Conservation (phyloP, 2,797 vertebrate species). For the Limnodromus scolopaceus region DNA sequence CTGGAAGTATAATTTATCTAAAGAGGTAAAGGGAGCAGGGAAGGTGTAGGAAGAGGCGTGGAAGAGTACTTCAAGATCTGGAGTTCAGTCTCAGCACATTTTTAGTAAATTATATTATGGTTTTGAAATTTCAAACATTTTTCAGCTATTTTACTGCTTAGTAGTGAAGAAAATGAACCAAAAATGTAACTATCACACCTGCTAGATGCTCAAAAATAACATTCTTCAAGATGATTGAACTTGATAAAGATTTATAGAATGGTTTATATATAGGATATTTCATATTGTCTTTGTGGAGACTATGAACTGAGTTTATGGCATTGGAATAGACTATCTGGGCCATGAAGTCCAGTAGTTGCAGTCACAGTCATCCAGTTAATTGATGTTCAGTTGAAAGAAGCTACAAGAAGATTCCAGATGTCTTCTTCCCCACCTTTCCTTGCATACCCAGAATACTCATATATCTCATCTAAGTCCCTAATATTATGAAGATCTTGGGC, state of each 20-base stretch:
- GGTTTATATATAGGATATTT: not conserved
- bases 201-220: constrained; percentile 29
- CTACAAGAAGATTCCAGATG: not conserved
- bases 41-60: not conserved
- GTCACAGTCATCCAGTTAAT: not conserved
- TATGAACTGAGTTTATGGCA: not conserved
- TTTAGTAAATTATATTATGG: constrained; percentile 13
- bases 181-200: not conserved
- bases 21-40: not conserved
- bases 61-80: not conserved
- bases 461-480: not conserved
- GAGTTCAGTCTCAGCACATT: not conserved
- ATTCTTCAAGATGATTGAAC: not conserved
- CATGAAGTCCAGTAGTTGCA: not conserved
- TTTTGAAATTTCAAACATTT: constrained; percentile 25
- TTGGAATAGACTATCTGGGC: not conserved
- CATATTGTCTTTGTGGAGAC: not conserved
- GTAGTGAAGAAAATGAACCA: constrained; percentile 24
- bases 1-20: not conserved
- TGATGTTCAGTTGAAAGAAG: not conserved
- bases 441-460: not conserved
- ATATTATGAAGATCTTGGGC: not conserved
- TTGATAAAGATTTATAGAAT: not conserved
- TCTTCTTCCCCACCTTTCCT: not conserved
- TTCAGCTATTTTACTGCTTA: constrained; percentile 8